phyloP scores from a whole-genome alignment of 92 coral and sea anemone species.

The Parazoanthus swiftii region DNA sequence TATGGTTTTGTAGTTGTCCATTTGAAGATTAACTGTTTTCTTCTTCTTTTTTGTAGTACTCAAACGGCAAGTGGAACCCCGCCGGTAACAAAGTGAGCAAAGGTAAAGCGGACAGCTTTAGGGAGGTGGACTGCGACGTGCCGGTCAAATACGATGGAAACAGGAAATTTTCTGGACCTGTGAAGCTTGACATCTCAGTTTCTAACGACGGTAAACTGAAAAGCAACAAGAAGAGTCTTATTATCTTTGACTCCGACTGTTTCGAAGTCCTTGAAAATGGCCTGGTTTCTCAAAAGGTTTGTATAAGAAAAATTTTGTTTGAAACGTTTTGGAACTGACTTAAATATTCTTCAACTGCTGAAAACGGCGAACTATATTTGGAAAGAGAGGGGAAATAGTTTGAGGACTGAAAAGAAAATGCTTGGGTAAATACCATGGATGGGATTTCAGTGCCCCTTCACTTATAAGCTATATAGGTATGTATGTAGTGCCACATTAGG shows the following conservation, averaged over 20 bases:
- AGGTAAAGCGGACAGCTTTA: slow-evolving; percentile 11
- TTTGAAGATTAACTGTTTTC: too few species aligned
- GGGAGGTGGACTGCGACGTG: slow-evolving; percentile 27
- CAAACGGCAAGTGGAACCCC: slow-evolving; percentile 23
- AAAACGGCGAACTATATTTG: too few species aligned
- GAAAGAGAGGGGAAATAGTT: too few species aligned
- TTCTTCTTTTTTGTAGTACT: not conserved
- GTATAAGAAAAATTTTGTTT: not conserved
- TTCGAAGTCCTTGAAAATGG: not conserved
- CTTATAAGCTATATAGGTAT: too few species aligned
- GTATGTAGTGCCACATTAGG: too few species aligned
- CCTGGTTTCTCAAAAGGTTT: slow-evolving; percentile 26
- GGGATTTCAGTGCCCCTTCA: too few species aligned
- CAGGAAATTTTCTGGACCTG: slow-evolving; percentile 39
- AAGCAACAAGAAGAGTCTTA: slow-evolving; percentile 28
- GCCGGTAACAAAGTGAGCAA: slow-evolving; percentile 22
- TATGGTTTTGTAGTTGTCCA: too few species aligned
- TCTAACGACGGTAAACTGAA: slow-evolving; percentile 38
- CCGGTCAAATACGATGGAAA: slow-evolving; percentile 1
- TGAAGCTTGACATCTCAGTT: slow-evolving; percentile 30
- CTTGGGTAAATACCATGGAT: too few species aligned
- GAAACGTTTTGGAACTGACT: not conserved
- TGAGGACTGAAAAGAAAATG: too few species aligned
- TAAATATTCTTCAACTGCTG: too few species aligned
- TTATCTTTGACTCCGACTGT: slow-evolving; percentile 35